A percentile compares a stretch with the other conserved stretches of the same genome.
phyloP scores from a whole-genome alignment of 2,113 vertebrate species.

The Nestor notabilis region DNA sequence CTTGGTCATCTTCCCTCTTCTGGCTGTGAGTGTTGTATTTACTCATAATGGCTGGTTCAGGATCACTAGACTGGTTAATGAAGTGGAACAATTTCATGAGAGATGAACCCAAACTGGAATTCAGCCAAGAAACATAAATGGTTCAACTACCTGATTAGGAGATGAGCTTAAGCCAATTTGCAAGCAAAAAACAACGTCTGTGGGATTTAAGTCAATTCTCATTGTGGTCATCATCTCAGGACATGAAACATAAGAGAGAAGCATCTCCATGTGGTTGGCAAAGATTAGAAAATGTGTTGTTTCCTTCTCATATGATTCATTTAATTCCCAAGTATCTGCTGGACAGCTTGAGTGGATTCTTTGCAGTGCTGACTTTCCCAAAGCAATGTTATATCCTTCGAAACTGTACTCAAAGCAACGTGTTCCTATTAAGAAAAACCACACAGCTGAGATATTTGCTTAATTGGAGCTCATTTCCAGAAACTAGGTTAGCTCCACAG shows the following conservation, averaged over 20 bases:
- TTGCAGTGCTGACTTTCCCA: not conserved
- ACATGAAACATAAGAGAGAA: not conserved
- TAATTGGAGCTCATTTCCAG: not conserved
- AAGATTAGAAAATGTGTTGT: constrained; percentile 14
- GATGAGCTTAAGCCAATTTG: constrained; percentile 35
- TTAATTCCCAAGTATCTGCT: constrained; percentile 40
- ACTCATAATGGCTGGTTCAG: not conserved
- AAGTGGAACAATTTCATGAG: constrained; percentile 14
- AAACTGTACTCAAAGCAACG: not conserved
- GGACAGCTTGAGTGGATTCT: constrained; percentile 1
- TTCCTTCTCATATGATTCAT: constrained; percentile 45
- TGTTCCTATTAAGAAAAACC: not conserved
- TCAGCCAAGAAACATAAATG: constrained; percentile 23
- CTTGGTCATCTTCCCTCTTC: not conserved
- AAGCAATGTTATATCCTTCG: not conserved
- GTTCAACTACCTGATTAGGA: constrained; percentile 43
- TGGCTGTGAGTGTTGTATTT: not conserved
- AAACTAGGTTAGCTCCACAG: not conserved
- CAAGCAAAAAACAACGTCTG: constrained; percentile 6
- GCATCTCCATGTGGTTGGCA: not conserved
- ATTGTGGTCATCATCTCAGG: not conserved
- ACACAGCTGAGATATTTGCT: not conserved
- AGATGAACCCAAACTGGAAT: not conserved
- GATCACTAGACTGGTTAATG: constrained; percentile 25
- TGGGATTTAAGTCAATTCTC: constrained; percentile 38